Percentiles rank a stretch among this genome's conserved stretches.
phyloP scores from a whole-genome alignment of 2,797 vertebrate species.

The Buphagus erythrorhynchus region DNA sequence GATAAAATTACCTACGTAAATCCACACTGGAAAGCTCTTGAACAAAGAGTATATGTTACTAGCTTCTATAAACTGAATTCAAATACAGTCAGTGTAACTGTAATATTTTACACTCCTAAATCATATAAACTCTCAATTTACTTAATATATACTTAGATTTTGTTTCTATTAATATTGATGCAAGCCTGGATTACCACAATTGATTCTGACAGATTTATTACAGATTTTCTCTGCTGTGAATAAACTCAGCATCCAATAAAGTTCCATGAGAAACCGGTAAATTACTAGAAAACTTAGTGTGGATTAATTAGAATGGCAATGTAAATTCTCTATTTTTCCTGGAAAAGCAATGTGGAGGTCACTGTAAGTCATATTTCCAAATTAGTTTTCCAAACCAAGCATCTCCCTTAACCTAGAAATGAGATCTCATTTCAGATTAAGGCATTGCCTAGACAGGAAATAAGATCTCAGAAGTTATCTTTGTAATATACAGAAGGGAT shows the following conservation, averaged over 20 bases:
- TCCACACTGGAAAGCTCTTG: neutral
- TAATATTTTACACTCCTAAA: neutral
- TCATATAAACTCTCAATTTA: neutral
- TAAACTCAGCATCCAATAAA: neutral
- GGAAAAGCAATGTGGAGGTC: neutral
- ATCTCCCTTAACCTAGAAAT: neutral
- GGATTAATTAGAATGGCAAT: neutral
- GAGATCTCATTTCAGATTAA: conserved; percentile 59
- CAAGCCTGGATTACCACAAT: neutral
- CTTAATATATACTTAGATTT: neutral
- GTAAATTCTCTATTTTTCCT: neutral
- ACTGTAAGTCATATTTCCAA: neutral
- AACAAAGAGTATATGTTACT: neutral
- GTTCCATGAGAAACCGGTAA: neutral
- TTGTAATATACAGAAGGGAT: neutral
- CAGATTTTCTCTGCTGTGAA: neutral
- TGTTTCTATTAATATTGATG: neutral
- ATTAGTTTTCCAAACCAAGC: conserved; percentile 5
- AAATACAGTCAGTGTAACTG: neutral
- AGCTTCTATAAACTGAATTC: neutral
- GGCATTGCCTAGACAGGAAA: conserved; percentile 17
- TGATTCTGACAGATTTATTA: neutral
- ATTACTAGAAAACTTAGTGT: neutral
- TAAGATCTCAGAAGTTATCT: conserved; percentile 26
- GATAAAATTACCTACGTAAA: neutral